These are phyloP conservation scores for Thalassoma bifasciatum DNA, from an alignment of 2,113 vertebrate genomes.

Conservation along the genomic window DNA sequence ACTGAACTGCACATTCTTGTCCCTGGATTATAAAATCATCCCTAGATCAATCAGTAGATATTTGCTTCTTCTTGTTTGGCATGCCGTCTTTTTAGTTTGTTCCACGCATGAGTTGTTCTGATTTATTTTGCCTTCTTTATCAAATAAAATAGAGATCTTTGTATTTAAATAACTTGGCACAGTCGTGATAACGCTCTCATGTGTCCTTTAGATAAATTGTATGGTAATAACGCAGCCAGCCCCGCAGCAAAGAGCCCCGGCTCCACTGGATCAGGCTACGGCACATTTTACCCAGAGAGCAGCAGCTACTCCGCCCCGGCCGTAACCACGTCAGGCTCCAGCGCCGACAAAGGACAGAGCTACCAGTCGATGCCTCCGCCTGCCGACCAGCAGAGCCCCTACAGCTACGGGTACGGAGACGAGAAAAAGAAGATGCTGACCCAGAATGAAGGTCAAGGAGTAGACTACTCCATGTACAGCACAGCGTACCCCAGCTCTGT, in stretches of 20 bases:
- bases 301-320: conserved; percentile 56
- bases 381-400: conserved; percentile 75
- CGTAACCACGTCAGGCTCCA: conserved; percentile 20
- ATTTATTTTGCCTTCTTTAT: background rate
- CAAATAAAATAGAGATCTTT: background rate
- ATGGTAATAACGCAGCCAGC: conserved; percentile 32
- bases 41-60: too few species aligned
- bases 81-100: background rate
- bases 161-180: background rate
- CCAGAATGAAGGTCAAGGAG: conserved; percentile 43
- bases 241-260: background rate
- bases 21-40: too few species aligned
- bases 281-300: conserved; percentile 76
- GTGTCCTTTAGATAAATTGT: conserved; percentile 65
- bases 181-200: background rate
- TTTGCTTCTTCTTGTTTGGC: too few species aligned
- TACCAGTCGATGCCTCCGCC: conserved; percentile 75
- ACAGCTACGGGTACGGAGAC: conserved; percentile 80
- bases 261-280: conserved; percentile 41
- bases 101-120: background rate
- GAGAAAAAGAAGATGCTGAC: conserved; percentile 81
- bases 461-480: conserved; percentile 73
- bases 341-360: conserved; percentile 27
- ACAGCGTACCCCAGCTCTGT: conserved; percentile 78
- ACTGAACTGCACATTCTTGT: too few species aligned